Percentiles rank a stretch among this genome's conserved stretches.
Conservation (phyloP, 2,113 vertebrate genomes). For the Phrynosoma platyrhinos region DNA sequence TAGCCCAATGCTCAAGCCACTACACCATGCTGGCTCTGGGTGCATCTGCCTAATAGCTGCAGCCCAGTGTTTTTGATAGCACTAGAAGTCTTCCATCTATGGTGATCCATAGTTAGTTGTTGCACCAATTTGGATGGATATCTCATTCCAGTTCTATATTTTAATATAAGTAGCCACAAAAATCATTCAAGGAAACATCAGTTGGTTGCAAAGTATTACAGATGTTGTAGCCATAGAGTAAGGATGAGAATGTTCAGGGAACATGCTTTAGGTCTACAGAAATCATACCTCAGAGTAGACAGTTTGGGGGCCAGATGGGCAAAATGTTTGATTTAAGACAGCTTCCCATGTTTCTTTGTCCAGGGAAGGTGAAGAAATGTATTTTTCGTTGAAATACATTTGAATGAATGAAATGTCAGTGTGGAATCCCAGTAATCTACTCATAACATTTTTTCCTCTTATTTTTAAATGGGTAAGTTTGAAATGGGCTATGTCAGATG, state of each 20-base stretch:
- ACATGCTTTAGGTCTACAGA: not conserved
- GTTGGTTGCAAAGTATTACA: not conserved
- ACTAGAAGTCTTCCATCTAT: too few relatives aligned
- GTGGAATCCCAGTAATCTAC: slow-evolving; percentile 70
- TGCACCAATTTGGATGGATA: not conserved
- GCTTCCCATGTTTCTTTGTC: not conserved
- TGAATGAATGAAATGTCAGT: slow-evolving; percentile 57
- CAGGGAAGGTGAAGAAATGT: not conserved
- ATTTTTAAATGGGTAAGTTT: slow-evolving; percentile 60
- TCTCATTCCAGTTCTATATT: not conserved
- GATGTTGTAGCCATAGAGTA: not conserved
- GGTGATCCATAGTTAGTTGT: not conserved
- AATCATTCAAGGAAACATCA: slow-evolving; percentile 25
- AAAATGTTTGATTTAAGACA: not conserved
- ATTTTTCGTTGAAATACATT: slow-evolving; percentile 47
- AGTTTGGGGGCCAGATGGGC: not conserved
- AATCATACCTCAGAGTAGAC: not conserved
- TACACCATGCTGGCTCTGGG: too few relatives aligned
- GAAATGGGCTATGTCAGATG: slow-evolving; percentile 50
- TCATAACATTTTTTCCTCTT: slow-evolving; percentile 54
- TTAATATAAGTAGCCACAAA: not conserved
- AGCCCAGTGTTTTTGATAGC: too few relatives aligned
- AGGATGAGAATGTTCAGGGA: not conserved
- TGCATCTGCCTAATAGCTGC: too few relatives aligned
- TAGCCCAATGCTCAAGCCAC: too few relatives aligned